These are phyloP conservation scores for Agrilus biguttatus DNA, from an alignment of 2,888 invertebrate species.

Conservation along the genomic window DNA sequence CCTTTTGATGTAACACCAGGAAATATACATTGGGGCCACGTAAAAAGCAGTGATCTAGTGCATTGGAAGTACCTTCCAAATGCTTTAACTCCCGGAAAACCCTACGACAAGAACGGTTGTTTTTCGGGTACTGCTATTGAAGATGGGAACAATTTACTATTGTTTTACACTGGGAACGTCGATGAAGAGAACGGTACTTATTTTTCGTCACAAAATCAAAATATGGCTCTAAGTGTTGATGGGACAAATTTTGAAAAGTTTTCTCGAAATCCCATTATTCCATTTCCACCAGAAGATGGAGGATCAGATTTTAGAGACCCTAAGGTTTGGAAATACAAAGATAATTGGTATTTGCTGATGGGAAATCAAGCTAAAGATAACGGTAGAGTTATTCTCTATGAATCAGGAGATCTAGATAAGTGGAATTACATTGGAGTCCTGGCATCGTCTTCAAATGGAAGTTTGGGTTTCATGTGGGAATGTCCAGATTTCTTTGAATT, in stretches of 20 bases:
- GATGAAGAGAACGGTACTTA: constrained; percentile 12
- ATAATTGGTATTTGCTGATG: constrained; percentile 32
- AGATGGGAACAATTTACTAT: constrained; percentile 26
- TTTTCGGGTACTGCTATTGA: constrained; percentile 37
- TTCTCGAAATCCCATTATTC: constrained; percentile 16
- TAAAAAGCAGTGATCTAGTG: constrained; percentile 32
- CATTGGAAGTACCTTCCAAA: constrained; percentile 35
- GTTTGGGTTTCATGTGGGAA: constrained; percentile 33
- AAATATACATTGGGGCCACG: constrained; percentile 38
- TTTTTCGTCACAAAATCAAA: constrained; percentile 12
- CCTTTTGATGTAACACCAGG: constrained; percentile 26
- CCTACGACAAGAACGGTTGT: constrained; percentile 28
- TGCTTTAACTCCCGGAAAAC: constrained; percentile 32
- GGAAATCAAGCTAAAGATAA: constrained; percentile 17
- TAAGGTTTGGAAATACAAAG: constrained; percentile 32
- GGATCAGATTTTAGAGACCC: constrained; percentile 34
- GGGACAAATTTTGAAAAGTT: constrained; percentile 29
- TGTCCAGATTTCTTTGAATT: constrained; percentile 38
- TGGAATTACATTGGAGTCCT: constrained; percentile 2
- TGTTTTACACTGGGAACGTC: constrained; percentile 28
- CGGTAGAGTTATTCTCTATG: constrained; percentile 19
- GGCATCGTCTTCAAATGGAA: too few relatives aligned
- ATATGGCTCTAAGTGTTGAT: constrained; percentile 23
- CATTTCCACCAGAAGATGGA: constrained; percentile 26
- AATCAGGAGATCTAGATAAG: too few relatives aligned